Percentiles rank a stretch among this genome's conserved stretches.
These are phyloP conservation scores for Hoplostethus mediterraneus DNA, from an alignment of 2,797 vertebrate species.

Conservation along the genomic window DNA sequence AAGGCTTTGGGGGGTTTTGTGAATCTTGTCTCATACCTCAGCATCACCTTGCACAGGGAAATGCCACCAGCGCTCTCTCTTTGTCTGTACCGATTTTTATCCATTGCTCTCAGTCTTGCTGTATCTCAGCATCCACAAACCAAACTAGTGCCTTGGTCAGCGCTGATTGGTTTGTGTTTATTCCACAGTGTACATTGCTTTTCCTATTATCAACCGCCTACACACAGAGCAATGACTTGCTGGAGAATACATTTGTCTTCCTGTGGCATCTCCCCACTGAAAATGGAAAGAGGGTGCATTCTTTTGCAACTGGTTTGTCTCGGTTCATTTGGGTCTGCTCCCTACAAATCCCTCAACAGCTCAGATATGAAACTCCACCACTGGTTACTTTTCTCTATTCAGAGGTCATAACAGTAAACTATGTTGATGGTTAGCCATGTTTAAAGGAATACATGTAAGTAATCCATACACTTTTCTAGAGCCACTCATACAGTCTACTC, in stretches of 20 bases:
- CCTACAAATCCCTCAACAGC: slow-evolving; percentile 43
- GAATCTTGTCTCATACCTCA: slow-evolving; percentile 63
- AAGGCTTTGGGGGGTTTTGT: slow-evolving; percentile 47
- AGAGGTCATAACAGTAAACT: slow-evolving; percentile 9
- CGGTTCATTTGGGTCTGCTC: slow-evolving; percentile 30
- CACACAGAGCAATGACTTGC: slow-evolving; percentile 42
- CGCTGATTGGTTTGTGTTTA: slow-evolving; percentile 43
- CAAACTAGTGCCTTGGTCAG: slow-evolving; percentile 20
- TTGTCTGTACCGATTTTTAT: slow-evolving; percentile 24
- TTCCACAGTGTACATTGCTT: slow-evolving; percentile 43
- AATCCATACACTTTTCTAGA: background rate
- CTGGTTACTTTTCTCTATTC: slow-evolving; percentile 21
- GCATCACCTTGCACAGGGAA: slow-evolving; percentile 67
- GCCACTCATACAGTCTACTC: background rate
- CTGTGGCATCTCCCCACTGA: slow-evolving; percentile 47
- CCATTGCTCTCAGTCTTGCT: slow-evolving; percentile 4
- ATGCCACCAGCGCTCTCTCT: slow-evolving; percentile 25
- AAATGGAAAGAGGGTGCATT: slow-evolving; percentile 56
- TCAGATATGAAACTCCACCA: slow-evolving; percentile 23
- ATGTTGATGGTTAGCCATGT: slow-evolving; percentile 10
- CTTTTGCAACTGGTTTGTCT: slow-evolving; percentile 51
- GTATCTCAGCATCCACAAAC: slow-evolving; percentile 26
- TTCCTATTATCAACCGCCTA: slow-evolving; percentile 53
- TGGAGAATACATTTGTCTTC: slow-evolving; percentile 40
- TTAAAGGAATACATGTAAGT: background rate